phyloP scores from a whole-genome alignment of 2,797 vertebrate genomes.

The Tragelaphus oryx region DNA sequence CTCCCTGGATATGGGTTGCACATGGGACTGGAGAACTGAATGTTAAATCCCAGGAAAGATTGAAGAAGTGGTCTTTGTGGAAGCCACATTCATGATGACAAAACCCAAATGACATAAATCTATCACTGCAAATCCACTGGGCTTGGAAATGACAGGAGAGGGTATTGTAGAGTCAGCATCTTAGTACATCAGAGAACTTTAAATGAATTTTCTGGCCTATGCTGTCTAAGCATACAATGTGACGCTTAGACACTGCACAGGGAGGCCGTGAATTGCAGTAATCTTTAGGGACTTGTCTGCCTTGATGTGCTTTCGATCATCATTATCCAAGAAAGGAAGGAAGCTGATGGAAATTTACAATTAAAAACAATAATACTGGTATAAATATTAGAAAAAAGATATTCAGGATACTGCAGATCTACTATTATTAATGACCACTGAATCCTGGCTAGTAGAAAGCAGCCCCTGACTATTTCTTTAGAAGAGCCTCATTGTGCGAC shows the following conservation, averaged over 20 bases:
- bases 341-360: neutral
- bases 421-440: neutral
- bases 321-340: neutral
- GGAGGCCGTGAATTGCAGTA: neutral
- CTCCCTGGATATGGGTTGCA: neutral
- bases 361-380: neutral
- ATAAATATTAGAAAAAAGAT: neutral
- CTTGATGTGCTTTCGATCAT: slow-evolving; percentile 1
- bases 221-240: neutral
- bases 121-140: slow-evolving; percentile 20
- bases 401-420: neutral
- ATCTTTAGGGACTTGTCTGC: neutral
- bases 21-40: neutral
- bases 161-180: neutral
- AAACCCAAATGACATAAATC: slow-evolving; percentile 23
- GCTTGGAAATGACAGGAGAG: slow-evolving; percentile 1
- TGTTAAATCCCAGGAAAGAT: slow-evolving; percentile 21
- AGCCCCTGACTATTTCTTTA: neutral
- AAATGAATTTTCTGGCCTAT: neutral
- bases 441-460: neutral
- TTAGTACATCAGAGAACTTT: neutral
- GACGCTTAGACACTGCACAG: neutral
- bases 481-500: neutral
- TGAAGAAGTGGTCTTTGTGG: slow-evolving; percentile 31
- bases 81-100: neutral